Base-by-base conservation (phyloP, 2,113 vertebrate species). In the Bombycilla garrulus region DNA sequence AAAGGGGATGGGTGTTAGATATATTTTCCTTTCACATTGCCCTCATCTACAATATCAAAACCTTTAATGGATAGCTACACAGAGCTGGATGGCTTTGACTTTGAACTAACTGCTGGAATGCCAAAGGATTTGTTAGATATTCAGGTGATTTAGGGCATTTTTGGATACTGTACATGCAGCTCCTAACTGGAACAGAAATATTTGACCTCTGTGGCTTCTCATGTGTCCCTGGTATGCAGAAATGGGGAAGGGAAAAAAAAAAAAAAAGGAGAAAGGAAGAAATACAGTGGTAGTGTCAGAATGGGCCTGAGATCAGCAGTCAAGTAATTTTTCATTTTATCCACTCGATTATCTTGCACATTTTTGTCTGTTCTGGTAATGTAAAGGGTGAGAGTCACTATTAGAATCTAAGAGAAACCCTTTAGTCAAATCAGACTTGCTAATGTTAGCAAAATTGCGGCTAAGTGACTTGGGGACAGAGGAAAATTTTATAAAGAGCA, bases 331-430 rank as follows among this genome's bases (percentile, higher is more conserved):
- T 80, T 69, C 5, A n/a, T 83, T 79, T 88, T 60, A 60, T 29
- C 10, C 5, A 12, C 1, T 4, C 0, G 0, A 7, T 47, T 19
- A 19, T 38, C 54, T 80, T 77, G 8, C 10, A 64, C 10, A 14
- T 57, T 87, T 84, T 72, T 72, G 16, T 56, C 48, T 64, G 3
- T 72, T 81, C 29, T 45, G 15, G 7, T 31, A 23, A 35, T 12
- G 13, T 35, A 40, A 76, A 62, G 4, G 12, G 9, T 44, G 9
- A 12, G 16, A 70, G 10, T 57, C 11, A 28, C 12, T 38, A 5
- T 38, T 36, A 42, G 23, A 66, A 36, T n/a, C 10, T 33, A 51
- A n/a, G 45, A 8, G 16, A 73, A 88, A 53, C 0, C 14, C 15
- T 61, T 12, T 67, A 58, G 29, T 65, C 17, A 51, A 56, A 53